Percentiles rank a stretch among this genome's conserved stretches.
Conservation (phyloP, 2,888 invertebrate species). For the Leptarthrus brevirostris region DNA sequence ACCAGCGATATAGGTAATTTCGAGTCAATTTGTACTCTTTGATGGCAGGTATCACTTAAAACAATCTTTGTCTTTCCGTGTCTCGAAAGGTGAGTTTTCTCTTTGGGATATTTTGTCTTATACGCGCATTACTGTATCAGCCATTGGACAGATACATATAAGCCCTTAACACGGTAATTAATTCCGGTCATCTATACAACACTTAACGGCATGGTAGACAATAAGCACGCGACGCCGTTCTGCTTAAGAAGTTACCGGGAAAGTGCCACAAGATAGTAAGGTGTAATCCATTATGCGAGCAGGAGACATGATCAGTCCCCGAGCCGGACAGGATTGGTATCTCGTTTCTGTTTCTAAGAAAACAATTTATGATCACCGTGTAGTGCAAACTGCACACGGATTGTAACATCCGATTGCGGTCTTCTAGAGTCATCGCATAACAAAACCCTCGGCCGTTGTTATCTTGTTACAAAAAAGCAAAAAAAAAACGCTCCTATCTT, state of each 20-base stretch:
- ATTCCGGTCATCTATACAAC: conserved; percentile 28
- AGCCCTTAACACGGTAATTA: conserved; percentile 17
- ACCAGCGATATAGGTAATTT: conserved; percentile 2
- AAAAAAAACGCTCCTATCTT: conserved; percentile 5
- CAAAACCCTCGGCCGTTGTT: conserved; percentile 5
- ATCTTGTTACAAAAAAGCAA: conserved; percentile 17
- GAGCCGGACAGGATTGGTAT: conserved; percentile 10
- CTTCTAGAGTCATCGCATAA: conserved; percentile 3
- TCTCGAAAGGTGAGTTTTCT: neutral
- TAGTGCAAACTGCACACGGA: neutral
- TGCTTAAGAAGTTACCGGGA: conserved; percentile 5
- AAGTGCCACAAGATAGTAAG: conserved; percentile 12
- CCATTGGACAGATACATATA: too few species aligned
- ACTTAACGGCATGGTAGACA: neutral
- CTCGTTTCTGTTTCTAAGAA: conserved; percentile 29
- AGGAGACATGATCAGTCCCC: conserved; percentile 10
- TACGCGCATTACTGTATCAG: too few species aligned
- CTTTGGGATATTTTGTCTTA: neutral
- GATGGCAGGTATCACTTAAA: conserved; percentile 12
- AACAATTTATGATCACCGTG: conserved; percentile 32
- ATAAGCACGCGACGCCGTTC: conserved; percentile 42
- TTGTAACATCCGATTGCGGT: conserved; percentile 27
- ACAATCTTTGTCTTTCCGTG: conserved; percentile 6
- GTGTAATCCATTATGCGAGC: conserved; percentile 41
- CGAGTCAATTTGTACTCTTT: conserved; percentile 21